Evolutionary conservation across 2,113 vertebrate genomes (phyloP), one percentile per base, ranked within the genome.

Genomic region (Tonatia bakeri): DNA sequence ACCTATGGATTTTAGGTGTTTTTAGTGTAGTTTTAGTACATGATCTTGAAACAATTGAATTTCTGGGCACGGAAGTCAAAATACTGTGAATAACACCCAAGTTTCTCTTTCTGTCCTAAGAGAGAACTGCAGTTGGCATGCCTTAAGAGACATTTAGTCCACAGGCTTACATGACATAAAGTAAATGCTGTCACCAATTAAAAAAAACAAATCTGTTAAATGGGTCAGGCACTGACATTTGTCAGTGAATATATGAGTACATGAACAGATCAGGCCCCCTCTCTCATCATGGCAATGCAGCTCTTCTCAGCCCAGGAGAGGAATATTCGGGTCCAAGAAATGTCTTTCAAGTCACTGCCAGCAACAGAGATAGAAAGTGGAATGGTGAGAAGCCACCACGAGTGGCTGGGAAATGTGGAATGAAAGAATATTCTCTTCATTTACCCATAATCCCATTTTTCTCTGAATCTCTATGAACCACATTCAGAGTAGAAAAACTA

Each of bases 121-220:
- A 24, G 61, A 86, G 38, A 82, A 81, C 17, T 59, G 65, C 89
- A 96, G 56, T 72, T 95, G 52, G 76, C 52, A 87, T 87, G 40
- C 54, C 11, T 90, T 38, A 59, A 61, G 65, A 50, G 76, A 95
- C 94, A 69, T 65, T 70, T 19, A 90, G 45, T 81, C 89, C 54
- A 72, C 22, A 69, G 50, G 16, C 40, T 54, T 69, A 38, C 5
- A 45, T 1, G 2, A 36, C 67, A 82, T 31, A 31, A 64, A 31
- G 61, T 90, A 90, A 96, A 92, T 79, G 81, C 1, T 93, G 59
- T 92, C 40, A 90, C 61, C 73, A 90, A 82, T 61, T 61, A 31
- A 80, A 94, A 96, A 94, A 47, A 75, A 82, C 13, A 40, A 47
- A 82, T 65, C 76, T 86, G 85, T 85, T 91, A 47, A 94, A 81